phyloP scores from a whole-genome alignment of 2,797 vertebrate species.

The Pangasius krempfi region DNA sequence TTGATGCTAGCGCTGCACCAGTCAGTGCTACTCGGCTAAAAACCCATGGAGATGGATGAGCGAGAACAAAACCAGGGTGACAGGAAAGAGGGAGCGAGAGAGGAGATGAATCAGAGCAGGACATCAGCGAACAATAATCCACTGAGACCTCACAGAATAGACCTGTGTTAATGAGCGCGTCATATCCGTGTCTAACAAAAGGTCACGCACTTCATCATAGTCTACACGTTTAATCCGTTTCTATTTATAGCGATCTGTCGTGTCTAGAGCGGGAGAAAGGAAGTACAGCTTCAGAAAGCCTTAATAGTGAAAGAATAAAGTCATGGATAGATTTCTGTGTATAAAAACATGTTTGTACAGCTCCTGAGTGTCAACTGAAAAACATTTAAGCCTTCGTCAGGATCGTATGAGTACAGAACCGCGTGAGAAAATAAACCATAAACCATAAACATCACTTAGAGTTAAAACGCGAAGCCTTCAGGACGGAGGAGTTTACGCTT shows the following conservation, averaged over 20 bases:
- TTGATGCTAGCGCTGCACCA: background rate
- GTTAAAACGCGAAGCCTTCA: no score
- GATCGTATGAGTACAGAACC: no score
- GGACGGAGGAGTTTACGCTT: background rate
- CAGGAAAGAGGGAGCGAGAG: background rate
- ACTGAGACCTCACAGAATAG: background rate
- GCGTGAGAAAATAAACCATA: no score
- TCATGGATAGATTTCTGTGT: background rate
- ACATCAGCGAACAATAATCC: background rate
- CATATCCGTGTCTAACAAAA: background rate
- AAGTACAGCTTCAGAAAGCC: background rate
- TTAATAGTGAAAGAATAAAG: background rate
- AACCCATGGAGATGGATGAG: background rate
- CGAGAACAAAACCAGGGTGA: background rate
- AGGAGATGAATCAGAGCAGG: background rate
- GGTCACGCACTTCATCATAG: background rate
- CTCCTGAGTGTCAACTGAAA: background rate
- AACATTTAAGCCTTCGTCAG: no score
- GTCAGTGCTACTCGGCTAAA: background rate
- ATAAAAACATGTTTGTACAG: background rate
- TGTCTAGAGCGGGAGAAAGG: background rate
- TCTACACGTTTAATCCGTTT: background rate
- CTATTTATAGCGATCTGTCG: background rate
- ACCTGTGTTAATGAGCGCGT: no score
- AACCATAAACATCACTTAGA: no score